These are phyloP conservation scores for Mungos mungo DNA, from an alignment of 2,113 vertebrate genomes.

Conservation along the genomic window DNA sequence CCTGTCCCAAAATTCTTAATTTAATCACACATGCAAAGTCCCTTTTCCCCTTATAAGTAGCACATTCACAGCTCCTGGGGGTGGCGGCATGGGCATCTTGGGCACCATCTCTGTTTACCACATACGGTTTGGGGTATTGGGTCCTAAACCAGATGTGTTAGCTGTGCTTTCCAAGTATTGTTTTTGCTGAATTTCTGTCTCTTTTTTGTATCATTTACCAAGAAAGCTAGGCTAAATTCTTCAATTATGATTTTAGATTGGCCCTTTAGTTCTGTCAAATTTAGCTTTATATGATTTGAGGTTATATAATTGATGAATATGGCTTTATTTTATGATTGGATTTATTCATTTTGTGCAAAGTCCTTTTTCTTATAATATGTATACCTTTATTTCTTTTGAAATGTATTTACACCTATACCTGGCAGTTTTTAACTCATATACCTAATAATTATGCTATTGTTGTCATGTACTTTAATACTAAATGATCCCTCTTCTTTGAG, in stretches of 20 bases:
- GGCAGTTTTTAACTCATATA: background rate
- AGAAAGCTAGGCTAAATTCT: background rate
- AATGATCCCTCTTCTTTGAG: background rate
- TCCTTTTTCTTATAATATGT: background rate
- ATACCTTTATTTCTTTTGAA: background rate
- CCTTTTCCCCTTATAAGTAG: background rate
- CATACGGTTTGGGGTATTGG: background rate
- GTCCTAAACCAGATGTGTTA: background rate
- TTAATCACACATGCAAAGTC: background rate
- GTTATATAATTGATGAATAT: background rate
- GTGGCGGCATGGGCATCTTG: background rate
- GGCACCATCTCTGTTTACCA: background rate
- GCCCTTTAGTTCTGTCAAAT: background rate
- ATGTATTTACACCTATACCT: background rate
- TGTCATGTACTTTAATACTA: background rate
- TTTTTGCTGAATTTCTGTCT: background rate
- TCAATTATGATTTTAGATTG: background rate
- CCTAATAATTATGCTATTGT: background rate
- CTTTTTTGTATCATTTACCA: background rate
- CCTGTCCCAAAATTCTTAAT: background rate
- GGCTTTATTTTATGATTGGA: background rate
- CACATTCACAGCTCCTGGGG: background rate
- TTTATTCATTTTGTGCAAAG: background rate
- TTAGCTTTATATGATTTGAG: background rate
- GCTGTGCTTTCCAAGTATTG: background rate